These are phyloP conservation scores for Tachysurus fulvidraco DNA, from an alignment of 2,113 vertebrate species.

Conservation along the genomic window DNA sequence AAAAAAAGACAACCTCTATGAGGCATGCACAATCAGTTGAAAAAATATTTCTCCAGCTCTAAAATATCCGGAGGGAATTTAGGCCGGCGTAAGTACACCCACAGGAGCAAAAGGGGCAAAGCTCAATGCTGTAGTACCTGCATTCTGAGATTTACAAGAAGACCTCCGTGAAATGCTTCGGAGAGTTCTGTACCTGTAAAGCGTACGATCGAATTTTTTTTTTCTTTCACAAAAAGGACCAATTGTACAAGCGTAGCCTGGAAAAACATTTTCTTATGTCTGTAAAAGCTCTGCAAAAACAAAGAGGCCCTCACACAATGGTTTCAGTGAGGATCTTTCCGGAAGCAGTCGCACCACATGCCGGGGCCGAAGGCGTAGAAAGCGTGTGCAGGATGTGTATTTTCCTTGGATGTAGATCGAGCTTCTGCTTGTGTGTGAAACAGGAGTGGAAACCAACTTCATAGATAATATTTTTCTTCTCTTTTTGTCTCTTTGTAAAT, in stretches of 20 bases:
- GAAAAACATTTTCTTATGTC: conserved; percentile 47
- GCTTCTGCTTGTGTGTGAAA: conserved; percentile 55
- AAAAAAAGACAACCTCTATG: conserved; percentile 56
- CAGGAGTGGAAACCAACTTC: conserved; percentile 47
- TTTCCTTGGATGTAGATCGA: conserved; percentile 48
- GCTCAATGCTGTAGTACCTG: conserved; percentile 57
- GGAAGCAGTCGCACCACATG: conserved; percentile 65
- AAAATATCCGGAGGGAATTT: conserved; percentile 60
- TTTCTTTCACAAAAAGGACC: conserved; percentile 29
- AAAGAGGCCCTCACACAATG: conserved; percentile 57
- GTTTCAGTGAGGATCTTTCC: conserved; percentile 53
- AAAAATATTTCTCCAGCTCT: conserved; percentile 67
- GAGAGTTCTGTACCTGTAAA: conserved; percentile 62
- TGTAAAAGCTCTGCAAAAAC: conserved; percentile 43
- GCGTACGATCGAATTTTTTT: not conserved
- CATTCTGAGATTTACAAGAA: conserved; percentile 56
- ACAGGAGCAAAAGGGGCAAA: conserved; percentile 55
- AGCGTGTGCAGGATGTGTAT: conserved; percentile 56
- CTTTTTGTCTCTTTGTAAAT: not conserved
- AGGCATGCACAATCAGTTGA: conserved; percentile 67
- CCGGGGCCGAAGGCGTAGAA: conserved; percentile 52
- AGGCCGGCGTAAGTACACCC: conserved; percentile 52
- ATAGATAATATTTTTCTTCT: not conserved
- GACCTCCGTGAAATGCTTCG: conserved; percentile 66
- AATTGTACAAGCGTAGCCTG: conserved; percentile 54